Conservation (phyloP, 2,888 invertebrate genomes). For the Patella pellucida region DNA sequence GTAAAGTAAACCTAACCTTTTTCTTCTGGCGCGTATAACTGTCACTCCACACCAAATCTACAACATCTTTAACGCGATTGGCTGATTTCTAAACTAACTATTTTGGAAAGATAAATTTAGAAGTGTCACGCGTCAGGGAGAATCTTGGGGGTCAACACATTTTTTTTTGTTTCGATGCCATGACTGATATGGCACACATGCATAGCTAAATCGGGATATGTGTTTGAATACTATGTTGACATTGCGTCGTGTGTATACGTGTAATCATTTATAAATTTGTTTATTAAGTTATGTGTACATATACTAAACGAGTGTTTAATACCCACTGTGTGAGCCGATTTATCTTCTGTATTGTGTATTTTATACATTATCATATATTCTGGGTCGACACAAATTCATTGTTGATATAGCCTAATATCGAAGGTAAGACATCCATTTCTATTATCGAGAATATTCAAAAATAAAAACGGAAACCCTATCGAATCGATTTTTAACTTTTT, state of each 20-base stretch:
- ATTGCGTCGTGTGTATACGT: background rate
- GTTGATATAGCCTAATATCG: no score
- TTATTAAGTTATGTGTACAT: no score
- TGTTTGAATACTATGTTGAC: conserved; percentile 3
- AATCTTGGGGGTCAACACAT: conserved; percentile 23
- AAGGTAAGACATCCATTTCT: no score
- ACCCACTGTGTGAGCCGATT: no score
- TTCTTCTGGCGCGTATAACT: background rate
- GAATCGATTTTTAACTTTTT: no score
- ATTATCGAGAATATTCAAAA: no score
- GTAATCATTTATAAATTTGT: no score
- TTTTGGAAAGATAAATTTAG: conserved; percentile 25
- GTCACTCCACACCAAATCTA: background rate
- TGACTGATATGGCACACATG: conserved; percentile 26
- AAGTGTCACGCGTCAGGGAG: conserved; percentile 22
- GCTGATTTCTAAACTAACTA: conserved; percentile 15
- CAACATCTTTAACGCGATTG: conserved; percentile 10
- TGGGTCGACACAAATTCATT: no score
- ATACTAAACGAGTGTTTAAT: no score
- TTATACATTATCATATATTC: no score
- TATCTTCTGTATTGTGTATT: no score
- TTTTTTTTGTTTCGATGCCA: conserved; percentile 28
- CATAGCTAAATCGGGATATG: conserved; percentile 12
- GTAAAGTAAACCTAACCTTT: background rate
- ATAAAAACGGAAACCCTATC: no score